Evolutionary conservation across 2,797 vertebrate species (phyloP).

Genomic region (Limnodromus scolopaceus): DNA sequence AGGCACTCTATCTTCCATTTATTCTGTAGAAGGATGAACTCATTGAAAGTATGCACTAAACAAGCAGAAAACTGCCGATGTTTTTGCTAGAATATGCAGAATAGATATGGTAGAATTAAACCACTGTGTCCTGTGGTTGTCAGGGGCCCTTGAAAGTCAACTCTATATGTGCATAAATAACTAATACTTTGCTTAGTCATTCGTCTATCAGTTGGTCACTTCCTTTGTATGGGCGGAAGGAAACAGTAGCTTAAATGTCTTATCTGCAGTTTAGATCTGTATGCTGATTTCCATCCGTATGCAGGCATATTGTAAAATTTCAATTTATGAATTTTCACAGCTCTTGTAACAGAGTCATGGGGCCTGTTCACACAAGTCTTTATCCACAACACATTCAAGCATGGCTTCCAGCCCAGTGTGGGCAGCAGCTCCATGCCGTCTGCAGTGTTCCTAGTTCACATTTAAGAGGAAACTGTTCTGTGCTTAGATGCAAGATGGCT

Average conservation of each 20-base stretch:
- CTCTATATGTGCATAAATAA: background rate
- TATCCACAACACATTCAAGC: background rate
- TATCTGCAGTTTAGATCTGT: background rate
- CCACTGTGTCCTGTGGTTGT: background rate
- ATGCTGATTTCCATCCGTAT: background rate
- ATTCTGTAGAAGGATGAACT: background rate
- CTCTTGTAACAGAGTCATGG: background rate
- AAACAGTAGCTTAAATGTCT: background rate
- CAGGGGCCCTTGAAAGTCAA: background rate
- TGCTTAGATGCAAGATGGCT: background rate
- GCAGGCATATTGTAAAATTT: background rate
- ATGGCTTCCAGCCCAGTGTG: background rate
- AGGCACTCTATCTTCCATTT: background rate
- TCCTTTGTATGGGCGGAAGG: background rate
- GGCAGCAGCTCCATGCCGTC: background rate
- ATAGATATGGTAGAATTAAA: background rate
- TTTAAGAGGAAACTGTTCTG: background rate
- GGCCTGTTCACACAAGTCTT: background rate
- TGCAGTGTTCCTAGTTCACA: background rate
- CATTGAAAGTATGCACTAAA: background rate
- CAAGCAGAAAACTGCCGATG: background rate
- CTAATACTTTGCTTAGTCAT: slow-evolving; percentile 2
- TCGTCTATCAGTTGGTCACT: background rate
- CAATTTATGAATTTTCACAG: background rate
- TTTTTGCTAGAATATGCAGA: background rate